phyloP scores from a whole-genome alignment of 2,888 invertebrate genomes.

The Sipunculus nudus region DNA sequence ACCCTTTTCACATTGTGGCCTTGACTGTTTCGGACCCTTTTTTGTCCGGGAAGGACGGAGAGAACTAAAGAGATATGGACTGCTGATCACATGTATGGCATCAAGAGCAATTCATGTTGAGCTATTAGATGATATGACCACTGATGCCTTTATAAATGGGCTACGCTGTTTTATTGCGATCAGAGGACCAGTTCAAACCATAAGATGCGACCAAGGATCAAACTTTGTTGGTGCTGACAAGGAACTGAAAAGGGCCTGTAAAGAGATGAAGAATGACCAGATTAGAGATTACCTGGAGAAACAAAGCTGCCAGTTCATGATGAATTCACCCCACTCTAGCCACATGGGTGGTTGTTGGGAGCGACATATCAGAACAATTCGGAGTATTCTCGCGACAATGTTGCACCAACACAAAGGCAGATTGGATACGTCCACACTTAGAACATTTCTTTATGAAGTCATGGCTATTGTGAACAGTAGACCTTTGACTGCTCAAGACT shows the following conservation, averaged over 20 bases:
- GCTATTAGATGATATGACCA: slow-evolving; percentile 39
- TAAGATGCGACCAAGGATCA: slow-evolving; percentile 43
- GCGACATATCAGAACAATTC: slow-evolving; percentile 18
- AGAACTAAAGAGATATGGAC: slow-evolving; percentile 43
- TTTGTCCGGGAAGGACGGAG: slow-evolving; percentile 41
- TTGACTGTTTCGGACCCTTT: slow-evolving; percentile 49
- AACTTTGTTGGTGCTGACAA: slow-evolving; percentile 45
- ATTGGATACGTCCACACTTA: slow-evolving; percentile 23
- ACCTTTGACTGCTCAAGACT: slow-evolving; percentile 10
- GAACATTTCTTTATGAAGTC: slow-evolving; percentile 30
- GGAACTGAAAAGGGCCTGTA: slow-evolving; percentile 25
- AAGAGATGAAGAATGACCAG: slow-evolving; percentile 8
- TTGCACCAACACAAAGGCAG: neutral
- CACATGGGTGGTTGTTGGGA: slow-evolving; percentile 23
- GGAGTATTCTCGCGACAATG: slow-evolving; percentile 16
- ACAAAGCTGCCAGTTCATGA: slow-evolving; percentile 8
- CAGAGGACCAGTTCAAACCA: slow-evolving; percentile 33
- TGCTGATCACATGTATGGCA: slow-evolving; percentile 44
- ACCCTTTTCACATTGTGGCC: slow-evolving; percentile 41
- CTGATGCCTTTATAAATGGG: slow-evolving; percentile 44
- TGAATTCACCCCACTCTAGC: slow-evolving; percentile 16
- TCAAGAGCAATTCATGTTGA: slow-evolving; percentile 44
- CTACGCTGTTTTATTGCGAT: slow-evolving; percentile 40
- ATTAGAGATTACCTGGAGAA: neutral
- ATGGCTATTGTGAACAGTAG: slow-evolving; percentile 24